Percentiles rank a stretch among this genome's conserved stretches.
Evolutionary conservation across 2,113 vertebrate genomes (phyloP).

Genomic region (Halcyon malimbica): DNA sequence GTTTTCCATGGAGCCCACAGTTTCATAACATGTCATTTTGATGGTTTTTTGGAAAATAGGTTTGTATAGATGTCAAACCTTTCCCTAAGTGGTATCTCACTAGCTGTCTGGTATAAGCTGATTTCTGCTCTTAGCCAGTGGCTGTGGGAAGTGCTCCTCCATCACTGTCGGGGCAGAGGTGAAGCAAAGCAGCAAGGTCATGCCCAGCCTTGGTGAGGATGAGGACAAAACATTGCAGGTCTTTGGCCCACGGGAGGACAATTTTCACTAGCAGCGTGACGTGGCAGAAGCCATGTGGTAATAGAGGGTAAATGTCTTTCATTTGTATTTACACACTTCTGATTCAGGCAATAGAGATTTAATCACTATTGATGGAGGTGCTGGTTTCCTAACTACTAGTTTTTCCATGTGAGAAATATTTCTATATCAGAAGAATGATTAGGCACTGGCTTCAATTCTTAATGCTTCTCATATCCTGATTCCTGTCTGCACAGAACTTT

Average conservation of each 20-base stretch:
- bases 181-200: background rate
- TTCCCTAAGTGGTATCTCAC: background rate
- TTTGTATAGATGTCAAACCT: background rate
- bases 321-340: background rate
- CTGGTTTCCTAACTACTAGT: background rate
- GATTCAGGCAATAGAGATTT: background rate
- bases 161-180: fast-evolving
- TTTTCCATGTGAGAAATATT: background rate
- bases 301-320: background rate
- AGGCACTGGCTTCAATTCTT: background rate
- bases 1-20: background rate
- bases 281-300: background rate
- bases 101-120: background rate
- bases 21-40: background rate
- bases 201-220: background rate
- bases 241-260: background rate
- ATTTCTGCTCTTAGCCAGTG: background rate
- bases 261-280: background rate
- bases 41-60: background rate
- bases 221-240: background rate
- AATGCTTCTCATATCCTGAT: background rate
- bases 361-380: background rate
- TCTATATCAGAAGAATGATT: background rate
- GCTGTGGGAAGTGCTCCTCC: background rate
- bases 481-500: background rate